phyloP scores from a whole-genome alignment of 2,113 vertebrate species.

The Nothobranchius kuhntae region DNA sequence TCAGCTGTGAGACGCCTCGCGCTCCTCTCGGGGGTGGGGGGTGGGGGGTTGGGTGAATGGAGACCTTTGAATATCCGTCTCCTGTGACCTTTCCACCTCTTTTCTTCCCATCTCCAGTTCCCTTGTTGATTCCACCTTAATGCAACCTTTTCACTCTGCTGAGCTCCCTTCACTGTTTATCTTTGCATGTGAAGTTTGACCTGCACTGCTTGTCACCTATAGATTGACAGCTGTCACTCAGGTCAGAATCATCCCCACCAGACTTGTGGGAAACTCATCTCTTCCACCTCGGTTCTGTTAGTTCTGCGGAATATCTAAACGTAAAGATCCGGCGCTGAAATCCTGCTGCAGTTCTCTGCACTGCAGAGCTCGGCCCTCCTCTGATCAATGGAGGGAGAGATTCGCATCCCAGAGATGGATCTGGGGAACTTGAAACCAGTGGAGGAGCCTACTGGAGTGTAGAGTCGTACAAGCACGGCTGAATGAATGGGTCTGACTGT shows the following conservation, averaged over 20 bases:
- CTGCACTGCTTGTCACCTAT: not conserved
- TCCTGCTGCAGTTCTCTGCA: slow-evolving; percentile 21
- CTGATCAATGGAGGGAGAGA: slow-evolving; percentile 28
- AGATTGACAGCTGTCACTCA: slow-evolving; percentile 23
- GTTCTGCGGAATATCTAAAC: not conserved
- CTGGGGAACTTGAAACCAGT: slow-evolving; percentile 32
- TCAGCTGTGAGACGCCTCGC: slow-evolving; percentile 52
- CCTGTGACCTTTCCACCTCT: slow-evolving; percentile 48
- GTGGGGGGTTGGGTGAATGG: slow-evolving; percentile 47
- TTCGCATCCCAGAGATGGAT: slow-evolving; percentile 29
- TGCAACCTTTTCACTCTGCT: slow-evolving; percentile 21
- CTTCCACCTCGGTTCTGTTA: slow-evolving; percentile 1
- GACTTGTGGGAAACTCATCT: not conserved
- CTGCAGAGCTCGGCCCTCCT: slow-evolving; percentile 27
- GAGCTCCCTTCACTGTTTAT: not conserved
- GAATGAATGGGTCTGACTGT: slow-evolving; percentile 46
- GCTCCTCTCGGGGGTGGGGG: slow-evolving; percentile 28
- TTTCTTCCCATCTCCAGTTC: slow-evolving; percentile 18
- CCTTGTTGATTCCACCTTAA: slow-evolving; percentile 39
- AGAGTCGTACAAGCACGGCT: slow-evolving; percentile 8
- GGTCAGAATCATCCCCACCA: not conserved
- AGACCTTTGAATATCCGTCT: slow-evolving; percentile 59
- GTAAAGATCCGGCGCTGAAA: not conserved
- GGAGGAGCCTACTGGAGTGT: slow-evolving; percentile 5
- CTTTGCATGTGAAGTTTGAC: not conserved